phyloP scores from a whole-genome alignment of 2,113 vertebrate species.

The Gasterosteus nipponicus region DNA sequence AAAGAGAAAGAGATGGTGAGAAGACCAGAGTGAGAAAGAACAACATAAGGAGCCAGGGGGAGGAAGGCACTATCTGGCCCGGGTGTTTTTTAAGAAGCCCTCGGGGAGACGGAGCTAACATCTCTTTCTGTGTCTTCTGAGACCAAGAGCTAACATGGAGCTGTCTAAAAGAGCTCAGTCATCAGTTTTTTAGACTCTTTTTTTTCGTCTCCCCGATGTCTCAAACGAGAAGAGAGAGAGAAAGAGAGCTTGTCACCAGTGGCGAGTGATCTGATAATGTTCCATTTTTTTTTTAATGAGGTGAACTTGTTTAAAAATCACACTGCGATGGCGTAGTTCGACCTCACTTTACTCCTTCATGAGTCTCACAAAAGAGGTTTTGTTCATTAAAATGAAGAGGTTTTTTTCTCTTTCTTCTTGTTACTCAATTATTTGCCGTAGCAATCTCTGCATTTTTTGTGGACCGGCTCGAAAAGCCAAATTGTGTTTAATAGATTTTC shows the following conservation, averaged over 20 bases:
- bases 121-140: constrained; percentile 64
- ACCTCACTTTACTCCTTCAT: constrained; percentile 26
- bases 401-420: constrained; percentile 34
- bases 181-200: constrained; percentile 60
- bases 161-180: constrained; percentile 70
- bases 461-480: constrained; percentile 69
- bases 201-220: neutral
- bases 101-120: constrained; percentile 74
- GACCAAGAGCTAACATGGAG: constrained; percentile 69
- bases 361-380: constrained; percentile 64
- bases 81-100: constrained; percentile 72
- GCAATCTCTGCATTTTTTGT: constrained; percentile 59
- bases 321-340: constrained; percentile 32
- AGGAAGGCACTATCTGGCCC: constrained; percentile 79
- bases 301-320: constrained; percentile 52
- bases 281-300: constrained; percentile 17
- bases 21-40: constrained; percentile 75
- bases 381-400: constrained; percentile 60
- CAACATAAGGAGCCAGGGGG: constrained; percentile 70
- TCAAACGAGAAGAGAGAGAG: neutral
- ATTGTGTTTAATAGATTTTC: constrained; percentile 83
- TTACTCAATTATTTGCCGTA: constrained; percentile 54
- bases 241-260: constrained; percentile 21
- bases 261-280: constrained; percentile 25
- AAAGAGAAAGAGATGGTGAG: constrained; percentile 77